Percentiles rank a stretch among this genome's conserved stretches.
Conservation (phyloP, 1,140 invertebrate genomes). For the Pseudomyrmex pallidus region DNA sequence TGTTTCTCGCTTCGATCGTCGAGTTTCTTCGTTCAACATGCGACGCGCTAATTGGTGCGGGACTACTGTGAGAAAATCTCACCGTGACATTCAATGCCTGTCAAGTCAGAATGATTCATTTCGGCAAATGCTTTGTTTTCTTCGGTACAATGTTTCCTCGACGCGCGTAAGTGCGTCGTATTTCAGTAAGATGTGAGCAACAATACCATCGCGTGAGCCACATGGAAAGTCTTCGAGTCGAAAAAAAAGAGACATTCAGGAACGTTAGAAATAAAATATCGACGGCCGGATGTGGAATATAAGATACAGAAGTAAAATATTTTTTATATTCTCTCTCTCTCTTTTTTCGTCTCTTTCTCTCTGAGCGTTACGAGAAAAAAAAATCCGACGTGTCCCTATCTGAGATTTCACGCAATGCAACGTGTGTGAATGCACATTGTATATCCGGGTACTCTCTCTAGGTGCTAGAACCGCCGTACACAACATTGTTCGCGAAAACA, state of each 20-base stretch:
- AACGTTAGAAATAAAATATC: too few species aligned
- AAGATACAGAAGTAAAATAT: too few species aligned
- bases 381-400: slow-evolving; percentile 39
- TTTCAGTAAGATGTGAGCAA: neutral
- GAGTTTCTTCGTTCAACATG: slow-evolving; percentile 64
- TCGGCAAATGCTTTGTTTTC: slow-evolving; percentile 71
- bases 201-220: too few species aligned
- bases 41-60: slow-evolving; percentile 57
- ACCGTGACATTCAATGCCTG: slow-evolving; percentile 75
- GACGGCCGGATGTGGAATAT: too few species aligned
- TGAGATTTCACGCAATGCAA: slow-evolving; percentile 47
- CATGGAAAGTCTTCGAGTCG: too few species aligned
- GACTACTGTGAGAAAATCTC: slow-evolving; percentile 79
- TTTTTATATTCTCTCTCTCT: too few species aligned
- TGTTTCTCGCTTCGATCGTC: slow-evolving; percentile 66
- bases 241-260: too few species aligned
- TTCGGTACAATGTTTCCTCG: slow-evolving; percentile 54
- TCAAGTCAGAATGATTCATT: slow-evolving; percentile 79
- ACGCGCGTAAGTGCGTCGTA: neutral
- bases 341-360: too few species aligned
- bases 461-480: slow-evolving; percentile 64
- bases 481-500: slow-evolving; percentile 76
- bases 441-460: slow-evolving; percentile 15
- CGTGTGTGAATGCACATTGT: neutral
- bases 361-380: slow-evolving; percentile 21